A percentile compares a stretch with the other conserved stretches of the same genome.
Evolutionary conservation across 2,113 vertebrate genomes (phyloP).

Genomic region (Pelecanus crispus): DNA sequence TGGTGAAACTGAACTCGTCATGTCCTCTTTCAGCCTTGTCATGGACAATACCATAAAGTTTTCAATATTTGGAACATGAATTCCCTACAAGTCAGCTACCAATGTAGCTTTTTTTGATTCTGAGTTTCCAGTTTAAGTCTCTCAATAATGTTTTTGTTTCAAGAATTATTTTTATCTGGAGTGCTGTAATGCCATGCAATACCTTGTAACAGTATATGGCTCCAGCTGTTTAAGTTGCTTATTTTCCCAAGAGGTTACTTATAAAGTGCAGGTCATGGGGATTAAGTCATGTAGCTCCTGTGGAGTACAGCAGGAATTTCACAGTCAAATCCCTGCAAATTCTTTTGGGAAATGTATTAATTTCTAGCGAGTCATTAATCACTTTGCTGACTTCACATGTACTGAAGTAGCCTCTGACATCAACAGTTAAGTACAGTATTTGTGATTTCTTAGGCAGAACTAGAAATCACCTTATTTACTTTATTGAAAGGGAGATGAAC

Average conservation of each 20-base stretch:
- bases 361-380: conserved; percentile 35
- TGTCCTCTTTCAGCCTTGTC: background rate
- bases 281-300: background rate
- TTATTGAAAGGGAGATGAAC: background rate
- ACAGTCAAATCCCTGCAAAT: background rate
- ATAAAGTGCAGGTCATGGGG: background rate
- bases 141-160: background rate
- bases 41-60: background rate
- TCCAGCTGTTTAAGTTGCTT: background rate
- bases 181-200: background rate
- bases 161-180: background rate
- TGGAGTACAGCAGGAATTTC: background rate
- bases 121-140: background rate
- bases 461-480: background rate
- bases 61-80: background rate
- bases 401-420: background rate
- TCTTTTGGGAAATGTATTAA: background rate
- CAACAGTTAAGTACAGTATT: background rate
- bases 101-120: background rate
- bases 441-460: background rate
- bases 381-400: background rate
- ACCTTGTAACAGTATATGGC: background rate
- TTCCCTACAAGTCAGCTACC: background rate
- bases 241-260: background rate
- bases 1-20: fast-evolving